Evolutionary conservation across 2,797 vertebrate species (phyloP).

Genomic region (Channallabes apus): DNA sequence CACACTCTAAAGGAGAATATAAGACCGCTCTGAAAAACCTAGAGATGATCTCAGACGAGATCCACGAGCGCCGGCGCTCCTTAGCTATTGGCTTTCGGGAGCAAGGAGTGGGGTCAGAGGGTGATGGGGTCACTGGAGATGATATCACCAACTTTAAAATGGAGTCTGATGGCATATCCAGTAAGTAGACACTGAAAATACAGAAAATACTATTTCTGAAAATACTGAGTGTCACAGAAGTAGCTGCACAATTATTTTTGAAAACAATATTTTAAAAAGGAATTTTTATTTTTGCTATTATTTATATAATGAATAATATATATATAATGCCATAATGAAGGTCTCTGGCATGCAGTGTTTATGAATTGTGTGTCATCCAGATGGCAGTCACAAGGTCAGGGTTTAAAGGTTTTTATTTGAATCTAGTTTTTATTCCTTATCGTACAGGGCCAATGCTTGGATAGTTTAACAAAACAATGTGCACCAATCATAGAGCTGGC

Average conservation of each 20-base stretch:
- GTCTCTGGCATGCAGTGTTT: no score
- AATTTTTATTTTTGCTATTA: no score
- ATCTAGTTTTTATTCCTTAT: slow-evolving; percentile 4
- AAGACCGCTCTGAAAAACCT: slow-evolving; percentile 90
- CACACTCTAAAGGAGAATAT: slow-evolving; percentile 88
- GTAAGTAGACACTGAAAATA: slow-evolving; percentile 73
- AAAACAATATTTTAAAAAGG: no score
- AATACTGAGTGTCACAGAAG: not conserved
- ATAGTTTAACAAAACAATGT: not conserved
- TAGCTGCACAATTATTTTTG: not conserved
- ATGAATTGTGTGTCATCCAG: no score
- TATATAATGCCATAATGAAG: not conserved
- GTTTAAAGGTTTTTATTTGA: not conserved
- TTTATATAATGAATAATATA: no score
- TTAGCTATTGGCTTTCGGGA: slow-evolving; percentile 86
- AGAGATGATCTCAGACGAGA: slow-evolving; percentile 96
- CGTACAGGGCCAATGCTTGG: not conserved
- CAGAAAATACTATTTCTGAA: not conserved
- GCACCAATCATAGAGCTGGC: not conserved
- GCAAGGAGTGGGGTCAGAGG: slow-evolving; percentile 88
- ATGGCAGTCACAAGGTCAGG: not conserved
- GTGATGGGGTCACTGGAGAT: slow-evolving; percentile 74
- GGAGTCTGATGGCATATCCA: slow-evolving; percentile 84
- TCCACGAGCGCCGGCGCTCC: slow-evolving; percentile 86
- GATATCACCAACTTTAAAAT: slow-evolving; percentile 76